These are phyloP conservation scores for Mastacembelus armatus DNA, from an alignment of 2,797 vertebrate species.

Conservation along the genomic window DNA sequence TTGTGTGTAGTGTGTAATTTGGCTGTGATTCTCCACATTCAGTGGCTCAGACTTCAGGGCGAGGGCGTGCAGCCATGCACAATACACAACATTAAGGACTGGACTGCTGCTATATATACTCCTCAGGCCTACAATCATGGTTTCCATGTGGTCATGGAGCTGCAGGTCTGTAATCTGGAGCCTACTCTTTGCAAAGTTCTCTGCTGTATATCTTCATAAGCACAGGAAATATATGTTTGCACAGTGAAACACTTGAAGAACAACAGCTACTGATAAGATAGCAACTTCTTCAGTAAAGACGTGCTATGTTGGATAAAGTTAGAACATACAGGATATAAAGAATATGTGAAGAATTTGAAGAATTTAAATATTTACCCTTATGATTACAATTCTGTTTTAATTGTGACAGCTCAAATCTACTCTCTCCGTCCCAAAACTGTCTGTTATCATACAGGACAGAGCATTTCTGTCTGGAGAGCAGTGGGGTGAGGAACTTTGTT, in stretches of 20 bases:
- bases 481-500: constrained; percentile 26
- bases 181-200: constrained; percentile 37
- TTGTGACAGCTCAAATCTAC: not conserved
- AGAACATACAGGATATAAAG: not conserved
- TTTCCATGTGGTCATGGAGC: constrained; percentile 72
- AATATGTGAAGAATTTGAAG: constrained; percentile 10
- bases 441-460: not conserved
- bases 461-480: constrained; percentile 6
- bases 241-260: constrained; percentile 46
- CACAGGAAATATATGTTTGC: constrained; percentile 69
- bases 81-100: constrained; percentile 75
- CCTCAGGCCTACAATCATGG: constrained; percentile 81
- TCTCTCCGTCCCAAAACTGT: too few relatives aligned
- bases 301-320: constrained; percentile 17
- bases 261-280: constrained; percentile 2
- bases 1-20: constrained; percentile 66
- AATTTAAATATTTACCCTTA: constrained; percentile 23
- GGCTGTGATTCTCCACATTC: constrained; percentile 54
- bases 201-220: constrained; percentile 37
- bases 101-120: constrained; percentile 80
- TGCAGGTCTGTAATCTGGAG: constrained; percentile 76
- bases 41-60: constrained; percentile 52
- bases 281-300: constrained; percentile 7
- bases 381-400: not conserved
- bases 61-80: constrained; percentile 54